These are phyloP conservation scores for Grus americana DNA, from an alignment of 2,113 vertebrate genomes.

Conservation along the genomic window DNA sequence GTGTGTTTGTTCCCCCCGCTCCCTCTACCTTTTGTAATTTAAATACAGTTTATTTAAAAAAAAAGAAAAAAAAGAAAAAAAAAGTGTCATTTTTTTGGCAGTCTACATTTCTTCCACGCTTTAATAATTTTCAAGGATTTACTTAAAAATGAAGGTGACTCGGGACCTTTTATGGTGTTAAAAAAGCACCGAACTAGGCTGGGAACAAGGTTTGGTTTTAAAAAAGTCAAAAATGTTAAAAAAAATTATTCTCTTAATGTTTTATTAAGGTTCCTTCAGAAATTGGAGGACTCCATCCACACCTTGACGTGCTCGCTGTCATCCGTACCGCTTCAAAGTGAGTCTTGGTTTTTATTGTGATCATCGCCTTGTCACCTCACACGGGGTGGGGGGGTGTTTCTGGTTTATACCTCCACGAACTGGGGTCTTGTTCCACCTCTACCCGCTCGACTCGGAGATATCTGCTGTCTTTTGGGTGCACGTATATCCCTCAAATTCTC, in stretches of 20 bases:
- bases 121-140: not conserved
- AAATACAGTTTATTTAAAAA: not conserved
- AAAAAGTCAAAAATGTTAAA: not conserved
- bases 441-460: not conserved
- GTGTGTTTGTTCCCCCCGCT: no score
- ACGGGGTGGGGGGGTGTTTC: not conserved
- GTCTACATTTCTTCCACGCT: not conserved
- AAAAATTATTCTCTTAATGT: not conserved
- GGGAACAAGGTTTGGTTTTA: not conserved
- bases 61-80: no score
- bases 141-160: not conserved
- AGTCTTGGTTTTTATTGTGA: not conserved
- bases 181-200: not conserved
- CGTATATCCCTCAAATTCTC: not conserved
- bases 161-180: not conserved
- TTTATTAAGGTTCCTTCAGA: not conserved
- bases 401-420: not conserved
- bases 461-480: no score
- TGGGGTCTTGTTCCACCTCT: not conserved
- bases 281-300: not conserved
- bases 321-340: not conserved
- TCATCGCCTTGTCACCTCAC: not conserved
- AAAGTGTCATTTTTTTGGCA: not conserved
- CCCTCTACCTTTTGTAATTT: not conserved
- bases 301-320: not conserved